phyloP scores from a whole-genome alignment of 2,888 invertebrate species.

The Troides oblongomaculatus region DNA sequence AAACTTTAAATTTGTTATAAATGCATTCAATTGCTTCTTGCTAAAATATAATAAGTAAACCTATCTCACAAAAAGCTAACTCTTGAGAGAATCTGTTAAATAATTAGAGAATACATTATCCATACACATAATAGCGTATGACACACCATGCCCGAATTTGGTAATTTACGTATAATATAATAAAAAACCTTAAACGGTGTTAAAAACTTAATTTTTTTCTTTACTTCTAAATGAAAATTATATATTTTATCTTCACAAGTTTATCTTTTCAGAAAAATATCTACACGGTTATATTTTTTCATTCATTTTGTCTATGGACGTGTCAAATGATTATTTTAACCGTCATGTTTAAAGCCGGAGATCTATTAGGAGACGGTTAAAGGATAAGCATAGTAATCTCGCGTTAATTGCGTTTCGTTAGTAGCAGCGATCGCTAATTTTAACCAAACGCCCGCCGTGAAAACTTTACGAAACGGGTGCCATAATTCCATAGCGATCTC shows the following conservation, averaged over 20 bases:
- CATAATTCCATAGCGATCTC: slow-evolving; percentile 73
- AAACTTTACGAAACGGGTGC: slow-evolving; percentile 66
- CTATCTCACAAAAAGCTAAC: too few species aligned
- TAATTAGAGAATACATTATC: too few species aligned
- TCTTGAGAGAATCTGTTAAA: too few species aligned
- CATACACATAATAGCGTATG: too few species aligned
- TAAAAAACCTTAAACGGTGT: too few species aligned
- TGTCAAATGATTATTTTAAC: neutral
- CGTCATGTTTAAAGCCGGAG: neutral
- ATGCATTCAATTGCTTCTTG: neutral
- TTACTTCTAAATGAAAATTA: too few species aligned
- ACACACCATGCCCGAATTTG: too few species aligned
- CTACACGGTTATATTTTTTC: neutral
- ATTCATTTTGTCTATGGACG: neutral
- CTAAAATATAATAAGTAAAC: too few species aligned
- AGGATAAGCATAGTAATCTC: slow-evolving; percentile 59
- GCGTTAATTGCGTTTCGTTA: slow-evolving; percentile 72
- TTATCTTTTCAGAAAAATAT: neutral
- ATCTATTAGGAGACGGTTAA: neutral
- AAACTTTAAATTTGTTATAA: neutral
- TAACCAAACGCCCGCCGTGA: slow-evolving; percentile 70
- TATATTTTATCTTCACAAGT: neutral
- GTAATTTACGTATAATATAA: too few species aligned
- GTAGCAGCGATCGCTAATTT: slow-evolving; percentile 72
- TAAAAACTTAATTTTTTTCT: too few species aligned